phyloP scores from a whole-genome alignment of 2,888 invertebrate genomes.

The Stenurella melanura region DNA sequence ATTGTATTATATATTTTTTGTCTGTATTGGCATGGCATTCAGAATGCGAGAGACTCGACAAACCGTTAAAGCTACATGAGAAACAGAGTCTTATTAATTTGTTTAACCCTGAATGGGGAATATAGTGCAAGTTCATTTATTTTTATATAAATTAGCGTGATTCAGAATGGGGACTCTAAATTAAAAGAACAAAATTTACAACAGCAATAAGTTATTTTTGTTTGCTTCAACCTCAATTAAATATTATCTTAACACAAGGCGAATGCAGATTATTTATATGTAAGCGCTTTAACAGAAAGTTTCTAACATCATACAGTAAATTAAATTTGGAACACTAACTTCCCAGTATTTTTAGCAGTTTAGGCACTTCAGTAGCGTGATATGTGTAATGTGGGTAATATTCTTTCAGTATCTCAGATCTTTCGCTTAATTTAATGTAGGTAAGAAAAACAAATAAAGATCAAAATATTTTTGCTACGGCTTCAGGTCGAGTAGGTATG shows the following conservation, averaged over 20 bases:
- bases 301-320: constrained; percentile 11
- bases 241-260: constrained; percentile 32
- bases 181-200: constrained; percentile 12
- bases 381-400: constrained; percentile 15
- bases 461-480: constrained; percentile 34
- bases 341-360: constrained; percentile 29
- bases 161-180: constrained; percentile 8
- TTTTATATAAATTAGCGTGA: constrained; percentile 25
- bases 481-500: constrained; percentile 21
- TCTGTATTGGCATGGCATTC: background rate
- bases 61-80: background rate
- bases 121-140: constrained; percentile 34
- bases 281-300: background rate
- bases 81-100: background rate
- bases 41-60: background rate
- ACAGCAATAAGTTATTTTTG: constrained; percentile 40
- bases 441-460: constrained; percentile 31
- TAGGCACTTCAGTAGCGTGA: constrained; percentile 19
- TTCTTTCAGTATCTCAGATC: constrained; percentile 26
- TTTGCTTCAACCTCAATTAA: constrained; percentile 38
- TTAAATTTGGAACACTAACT: constrained; percentile 24
- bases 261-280: constrained; percentile 13
- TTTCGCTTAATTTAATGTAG: constrained; percentile 28
- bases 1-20: background rate
- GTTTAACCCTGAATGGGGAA: constrained; percentile 35